Base-by-base conservation (phyloP, 2,888 invertebrate species). In the Pristionchus maxplancki region DNA sequence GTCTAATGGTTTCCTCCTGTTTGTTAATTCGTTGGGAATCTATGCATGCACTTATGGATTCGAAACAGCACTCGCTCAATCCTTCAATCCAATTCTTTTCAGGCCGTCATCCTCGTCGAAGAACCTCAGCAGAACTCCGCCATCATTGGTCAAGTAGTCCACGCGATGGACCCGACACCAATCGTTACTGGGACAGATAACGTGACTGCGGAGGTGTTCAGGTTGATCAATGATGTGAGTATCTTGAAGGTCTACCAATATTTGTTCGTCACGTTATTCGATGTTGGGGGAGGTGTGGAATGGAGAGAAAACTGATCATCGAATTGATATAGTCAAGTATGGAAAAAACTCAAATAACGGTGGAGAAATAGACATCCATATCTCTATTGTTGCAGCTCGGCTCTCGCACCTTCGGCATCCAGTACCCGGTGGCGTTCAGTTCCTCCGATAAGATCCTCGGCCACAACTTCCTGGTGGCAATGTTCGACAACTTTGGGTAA, bases 371-470 rank as follows among this genome's bases (percentile, higher is more conserved):
- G n/a, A n/a, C n/a, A n/a, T n/a, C n/a, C n/a, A n/a, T n/a, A n/a
- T n/a, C n/a, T n/a, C n/a, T n/a, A 53, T 81, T 20, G 2, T 64
- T 86, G 28, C 88, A 90, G 90, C 71, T 89, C 62, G 91, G 92
- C 1, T 91, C 90, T 1, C 71, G 92, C 37, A 89, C 85, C 2
- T 92, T 93, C 88, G 93, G 93, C 17, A 64, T 93, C 9, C 90
- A 91, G 67, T 92, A 93, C 86, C 92, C 93, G 0, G 89, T 93
- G 0, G 93, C 91, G 0, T 93, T 91, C 50, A 34, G 64, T n/a
- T n/a, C n/a, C n/a, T 44, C 50, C 85, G 20, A n/a, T 28, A 8
- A 13, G 6, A 11, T 71, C 5, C 17, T 40, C 2, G 74, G 87
- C 24, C 34, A 81, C 31, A 17, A 44, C 24, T 40, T 87, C 5